Base-by-base conservation (phyloP, 1,140 invertebrate genomes). In the Drosophila kepulauana region DNA sequence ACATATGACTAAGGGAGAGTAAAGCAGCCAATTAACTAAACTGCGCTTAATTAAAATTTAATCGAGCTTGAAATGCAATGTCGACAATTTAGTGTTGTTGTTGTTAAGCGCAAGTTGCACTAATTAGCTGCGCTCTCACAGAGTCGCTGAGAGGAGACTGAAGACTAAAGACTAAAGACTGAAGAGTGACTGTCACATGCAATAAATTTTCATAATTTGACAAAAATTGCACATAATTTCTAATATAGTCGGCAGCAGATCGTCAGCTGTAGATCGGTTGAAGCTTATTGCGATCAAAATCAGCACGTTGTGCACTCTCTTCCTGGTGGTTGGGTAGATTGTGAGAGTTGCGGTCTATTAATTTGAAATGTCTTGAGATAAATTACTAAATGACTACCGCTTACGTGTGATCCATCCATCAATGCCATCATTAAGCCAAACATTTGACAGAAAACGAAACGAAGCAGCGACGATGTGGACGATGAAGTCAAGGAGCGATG, bases 341-440 rank as follows among this genome's bases (percentile, higher is more conserved):
- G 71, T 62, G 56, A 57, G 73, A 73, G 62, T 66, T 73, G 69
- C 75, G 69, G 70, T 88, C 85, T 88, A 88, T 88, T 88, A 89
- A 88, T 88, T 88, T 89, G 81, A 88, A 88, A 89, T 79, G 85
- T 80, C 71, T 74, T 58, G 75, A 89, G 85, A 88, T 88, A 88
- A 88, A 88, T 88, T 88, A 88, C 85, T 81, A 88, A 88, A 89
- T 81, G 85, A 89, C 85, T 88, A 71, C 69, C 85, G 85, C 85
- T 88, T 88, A 88, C 85, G 85, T 89, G 85, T 89, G 85, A 89
- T 89, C 85, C 85, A 89, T 89, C 85, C 85, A 89, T 89, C 85
- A 89, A 85, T 89, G 85, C 85, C 85, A 89, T 89, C 85, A 89
- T 89, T 89, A 89, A 89, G 85, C 81, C 75, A 78, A 85, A 81